Conservation (phyloP, 2,113 vertebrate genomes). For the Carollia perspicillata region DNA sequence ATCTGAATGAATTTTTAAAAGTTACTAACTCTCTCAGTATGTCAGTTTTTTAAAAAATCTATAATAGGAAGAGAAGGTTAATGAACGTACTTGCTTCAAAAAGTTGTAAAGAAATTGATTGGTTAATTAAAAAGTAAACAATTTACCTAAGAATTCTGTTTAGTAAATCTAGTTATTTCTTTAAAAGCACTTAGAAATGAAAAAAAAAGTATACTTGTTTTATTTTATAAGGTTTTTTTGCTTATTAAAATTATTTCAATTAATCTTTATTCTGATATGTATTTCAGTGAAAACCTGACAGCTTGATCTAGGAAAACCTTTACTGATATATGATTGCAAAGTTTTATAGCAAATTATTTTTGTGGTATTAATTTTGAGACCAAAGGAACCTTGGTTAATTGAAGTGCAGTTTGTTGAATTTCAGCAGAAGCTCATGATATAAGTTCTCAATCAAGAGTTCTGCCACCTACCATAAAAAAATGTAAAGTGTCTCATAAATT, state of each 20-base stretch:
- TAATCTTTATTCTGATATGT: slow-evolving; percentile 32
- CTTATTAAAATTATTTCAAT: slow-evolving; percentile 30
- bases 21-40: neutral
- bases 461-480: slow-evolving; percentile 52
- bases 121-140: neutral
- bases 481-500: slow-evolving; percentile 20
- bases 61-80: neutral
- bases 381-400: slow-evolving; percentile 4
- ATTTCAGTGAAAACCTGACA: slow-evolving; percentile 1
- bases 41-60: neutral
- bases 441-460: slow-evolving; percentile 36
- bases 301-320: slow-evolving; percentile 22
- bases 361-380: slow-evolving; percentile 8
- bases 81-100: neutral
- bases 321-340: slow-evolving; percentile 25
- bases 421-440: slow-evolving; percentile 8
- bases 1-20: neutral
- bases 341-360: slow-evolving; percentile 58
- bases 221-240: neutral
- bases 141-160: neutral
- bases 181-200: neutral
- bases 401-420: slow-evolving; percentile 47
- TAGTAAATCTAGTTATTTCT: neutral
- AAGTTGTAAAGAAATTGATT: neutral
- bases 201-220: neutral